Percentiles rank a stretch among this genome's conserved stretches.
phyloP scores from a whole-genome alignment of 2,797 vertebrate genomes.

The Apogon talboti region DNA sequence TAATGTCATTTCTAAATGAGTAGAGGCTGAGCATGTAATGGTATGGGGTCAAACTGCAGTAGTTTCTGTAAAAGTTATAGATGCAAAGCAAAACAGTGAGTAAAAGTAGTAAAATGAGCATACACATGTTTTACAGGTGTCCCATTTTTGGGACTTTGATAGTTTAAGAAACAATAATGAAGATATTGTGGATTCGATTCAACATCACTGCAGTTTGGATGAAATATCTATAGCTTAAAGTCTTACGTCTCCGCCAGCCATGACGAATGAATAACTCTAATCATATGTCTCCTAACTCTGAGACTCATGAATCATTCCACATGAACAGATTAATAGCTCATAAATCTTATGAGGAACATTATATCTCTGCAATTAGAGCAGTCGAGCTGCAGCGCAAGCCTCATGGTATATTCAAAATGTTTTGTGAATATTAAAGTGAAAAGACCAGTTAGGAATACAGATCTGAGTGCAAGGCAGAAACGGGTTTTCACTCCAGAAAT shows the following conservation, averaged over 20 bases:
- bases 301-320: conserved; percentile 77
- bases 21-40: conserved; percentile 4
- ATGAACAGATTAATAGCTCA: conserved; percentile 81
- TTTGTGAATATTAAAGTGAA: conserved; percentile 78
- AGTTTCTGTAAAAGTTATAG: conserved; percentile 14
- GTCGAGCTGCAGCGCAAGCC: conserved; percentile 63
- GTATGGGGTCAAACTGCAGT: conserved; percentile 18
- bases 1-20: conserved; percentile 21
- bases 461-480: conserved; percentile 47
- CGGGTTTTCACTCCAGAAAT: conserved; percentile 35
- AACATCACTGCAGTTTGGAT: conserved; percentile 51
- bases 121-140: conserved; percentile 22
- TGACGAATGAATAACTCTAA: conserved; percentile 79
- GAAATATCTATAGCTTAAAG: conserved; percentile 59
- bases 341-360: conserved; percentile 79
- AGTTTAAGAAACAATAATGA: conserved; percentile 22
- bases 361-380: conserved; percentile 78
- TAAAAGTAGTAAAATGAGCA: conserved; percentile 15
- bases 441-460: conserved; percentile 58
- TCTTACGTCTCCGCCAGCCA: conserved; percentile 48
- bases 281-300: conserved; percentile 78
- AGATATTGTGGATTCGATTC: conserved; percentile 22
- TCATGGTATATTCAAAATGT: conserved; percentile 84
- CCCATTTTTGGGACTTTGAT: conserved; percentile 19
- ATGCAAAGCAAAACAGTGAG: background rate